Evolutionary conservation across 2,113 vertebrate genomes (phyloP).

Genomic region (Nicator chloris): DNA sequence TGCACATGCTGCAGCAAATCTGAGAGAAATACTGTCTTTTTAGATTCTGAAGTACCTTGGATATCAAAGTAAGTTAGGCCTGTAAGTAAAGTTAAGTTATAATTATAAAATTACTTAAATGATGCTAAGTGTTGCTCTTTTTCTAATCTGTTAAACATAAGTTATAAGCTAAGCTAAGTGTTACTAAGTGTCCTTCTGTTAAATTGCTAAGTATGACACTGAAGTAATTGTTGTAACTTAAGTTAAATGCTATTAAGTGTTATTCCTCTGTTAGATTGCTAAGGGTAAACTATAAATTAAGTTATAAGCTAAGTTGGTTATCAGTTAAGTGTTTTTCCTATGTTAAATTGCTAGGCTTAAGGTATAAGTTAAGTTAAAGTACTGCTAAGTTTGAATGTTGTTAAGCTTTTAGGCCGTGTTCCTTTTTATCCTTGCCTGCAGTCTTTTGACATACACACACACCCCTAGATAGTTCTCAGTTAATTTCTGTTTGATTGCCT

Average conservation of each 20-base stretch:
- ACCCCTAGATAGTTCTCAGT: not conserved
- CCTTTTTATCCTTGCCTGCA: not conserved
- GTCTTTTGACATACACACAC: not conserved
- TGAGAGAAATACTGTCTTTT: not conserved
- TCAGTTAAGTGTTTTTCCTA: not conserved
- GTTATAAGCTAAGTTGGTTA: not conserved
- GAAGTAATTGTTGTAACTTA: not conserved
- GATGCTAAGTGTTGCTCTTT: not conserved
- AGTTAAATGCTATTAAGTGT: not conserved
- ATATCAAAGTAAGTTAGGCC: not conserved
- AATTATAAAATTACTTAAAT: not conserved
- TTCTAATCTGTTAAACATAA: not conserved
- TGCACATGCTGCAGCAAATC: not conserved
- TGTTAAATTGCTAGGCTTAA: not conserved
- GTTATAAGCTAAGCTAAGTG: not conserved
- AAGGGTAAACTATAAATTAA: not conserved
- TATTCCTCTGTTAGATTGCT: not conserved
- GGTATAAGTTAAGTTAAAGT: not conserved
- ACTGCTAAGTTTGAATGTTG: not conserved
- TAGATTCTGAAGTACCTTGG: not conserved
- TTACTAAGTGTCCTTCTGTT: not conserved
- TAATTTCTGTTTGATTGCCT: not conserved
- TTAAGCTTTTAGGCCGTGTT: fast-evolving
- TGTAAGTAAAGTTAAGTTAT: not conserved
- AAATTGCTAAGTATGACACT: not conserved